Conservation (phyloP, 2,888 invertebrate genomes). For the Peribatodes rhomboidaria region DNA sequence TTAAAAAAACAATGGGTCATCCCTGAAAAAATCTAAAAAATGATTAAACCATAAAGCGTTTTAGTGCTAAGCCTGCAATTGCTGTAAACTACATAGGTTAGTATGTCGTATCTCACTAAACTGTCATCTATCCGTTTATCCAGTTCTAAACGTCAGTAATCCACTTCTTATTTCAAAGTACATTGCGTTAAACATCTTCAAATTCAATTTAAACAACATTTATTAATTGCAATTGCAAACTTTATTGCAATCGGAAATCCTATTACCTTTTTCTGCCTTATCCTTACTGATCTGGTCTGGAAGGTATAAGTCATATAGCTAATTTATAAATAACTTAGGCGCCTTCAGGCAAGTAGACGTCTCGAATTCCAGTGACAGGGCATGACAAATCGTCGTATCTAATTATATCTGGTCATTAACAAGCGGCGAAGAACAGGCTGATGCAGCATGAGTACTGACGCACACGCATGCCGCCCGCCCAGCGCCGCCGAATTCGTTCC, state of each 20-base stretch:
- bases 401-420: constrained; percentile 70
- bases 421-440: constrained; percentile 63
- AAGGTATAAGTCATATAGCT: neutral
- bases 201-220: neutral
- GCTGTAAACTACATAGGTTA: too few relatives aligned
- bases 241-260: neutral
- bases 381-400: constrained; percentile 59
- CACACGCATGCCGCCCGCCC: constrained; percentile 51
- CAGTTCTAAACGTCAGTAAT: neutral
- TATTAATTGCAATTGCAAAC: neutral
- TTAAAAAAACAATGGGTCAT: neutral
- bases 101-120: too few relatives aligned
- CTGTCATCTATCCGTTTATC: too few relatives aligned
- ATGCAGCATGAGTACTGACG: constrained; percentile 65
- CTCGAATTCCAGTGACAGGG: constrained; percentile 36
- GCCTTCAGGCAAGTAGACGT: constrained; percentile 16
- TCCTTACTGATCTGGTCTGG: neutral
- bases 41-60: too few relatives aligned
- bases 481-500: constrained; percentile 56
- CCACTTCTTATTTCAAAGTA: constrained; percentile 11
- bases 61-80: too few relatives aligned
- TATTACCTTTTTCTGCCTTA: neutral
- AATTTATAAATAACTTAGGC: constrained; percentile 17
- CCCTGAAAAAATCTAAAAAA: too few relatives aligned
- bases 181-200: neutral